Conservation (phyloP, 2,797 vertebrate genomes). For the Sternotherus odoratus region DNA sequence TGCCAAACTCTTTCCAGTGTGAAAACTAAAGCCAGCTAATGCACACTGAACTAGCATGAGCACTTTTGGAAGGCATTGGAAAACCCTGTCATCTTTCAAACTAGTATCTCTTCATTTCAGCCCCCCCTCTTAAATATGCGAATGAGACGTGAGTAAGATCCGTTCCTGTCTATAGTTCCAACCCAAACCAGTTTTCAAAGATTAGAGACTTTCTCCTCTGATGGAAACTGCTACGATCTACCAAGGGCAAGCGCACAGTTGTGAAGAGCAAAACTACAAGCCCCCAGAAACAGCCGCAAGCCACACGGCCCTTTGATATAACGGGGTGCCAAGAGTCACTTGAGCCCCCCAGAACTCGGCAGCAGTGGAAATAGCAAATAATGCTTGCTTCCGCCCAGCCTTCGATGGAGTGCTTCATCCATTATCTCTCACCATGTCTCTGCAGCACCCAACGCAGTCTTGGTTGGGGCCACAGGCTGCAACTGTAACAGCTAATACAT, state of each 20-base stretch:
- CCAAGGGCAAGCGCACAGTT: background rate
- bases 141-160: background rate
- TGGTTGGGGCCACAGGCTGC: no score
- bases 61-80: background rate
- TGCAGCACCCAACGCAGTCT: no score
- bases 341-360: background rate
- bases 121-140: background rate
- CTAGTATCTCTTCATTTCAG: no score
- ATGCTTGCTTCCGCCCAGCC: no score
- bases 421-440: no score
- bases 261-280: background rate
- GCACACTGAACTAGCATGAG: background rate
- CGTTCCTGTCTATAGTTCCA: background rate
- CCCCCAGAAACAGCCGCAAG: fast-evolving
- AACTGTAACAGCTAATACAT: background rate
- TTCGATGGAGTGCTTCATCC: background rate
- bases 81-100: background rate
- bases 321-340: fast-evolving
- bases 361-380: background rate
- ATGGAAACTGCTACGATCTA: background rate
- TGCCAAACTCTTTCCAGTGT: background rate
- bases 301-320: background rate
- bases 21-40: background rate
- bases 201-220: background rate
- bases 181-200: background rate